Conservation (phyloP, 2,888 invertebrate genomes). For the Koerneria pararmatus region DNA sequence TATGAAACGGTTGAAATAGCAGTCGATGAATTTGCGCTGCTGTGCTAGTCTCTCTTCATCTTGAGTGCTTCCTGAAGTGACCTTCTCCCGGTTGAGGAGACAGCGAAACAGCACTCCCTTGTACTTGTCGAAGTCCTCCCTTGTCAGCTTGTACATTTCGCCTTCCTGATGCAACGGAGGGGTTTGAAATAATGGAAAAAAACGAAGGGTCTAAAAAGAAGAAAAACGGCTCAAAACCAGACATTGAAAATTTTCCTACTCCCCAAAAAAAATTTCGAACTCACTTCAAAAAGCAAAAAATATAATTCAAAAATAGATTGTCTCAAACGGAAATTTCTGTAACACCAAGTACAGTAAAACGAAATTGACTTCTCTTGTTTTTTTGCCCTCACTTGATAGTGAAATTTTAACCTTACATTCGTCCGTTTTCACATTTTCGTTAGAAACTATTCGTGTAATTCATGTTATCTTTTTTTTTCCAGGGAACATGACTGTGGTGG, state of each 20-base stretch:
- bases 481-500: slow-evolving; percentile 54
- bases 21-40: slow-evolving; percentile 36
- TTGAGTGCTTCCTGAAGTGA: slow-evolving; percentile 16
- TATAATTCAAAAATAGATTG: too few species aligned
- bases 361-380: too few species aligned
- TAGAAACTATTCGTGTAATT: background rate
- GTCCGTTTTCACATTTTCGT: background rate
- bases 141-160: slow-evolving; percentile 16
- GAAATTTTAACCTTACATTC: background rate
- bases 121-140: slow-evolving; percentile 23
- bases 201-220: background rate
- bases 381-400: too few species aligned
- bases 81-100: slow-evolving; percentile 21
- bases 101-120: slow-evolving; percentile 23
- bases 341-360: too few species aligned
- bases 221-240: background rate
- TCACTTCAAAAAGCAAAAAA: too few species aligned
- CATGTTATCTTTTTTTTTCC: background rate
- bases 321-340: too few species aligned
- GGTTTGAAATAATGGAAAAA: background rate
- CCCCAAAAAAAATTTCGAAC: too few species aligned
- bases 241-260: too few species aligned
- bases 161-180: background rate
- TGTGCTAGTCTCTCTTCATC: slow-evolving; percentile 24
- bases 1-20: slow-evolving; percentile 39